Evolutionary conservation across 1,140 invertebrate species (phyloP), one percentile per base, ranked within the genome.

Genomic region (Plodia interpunctella): DNA sequence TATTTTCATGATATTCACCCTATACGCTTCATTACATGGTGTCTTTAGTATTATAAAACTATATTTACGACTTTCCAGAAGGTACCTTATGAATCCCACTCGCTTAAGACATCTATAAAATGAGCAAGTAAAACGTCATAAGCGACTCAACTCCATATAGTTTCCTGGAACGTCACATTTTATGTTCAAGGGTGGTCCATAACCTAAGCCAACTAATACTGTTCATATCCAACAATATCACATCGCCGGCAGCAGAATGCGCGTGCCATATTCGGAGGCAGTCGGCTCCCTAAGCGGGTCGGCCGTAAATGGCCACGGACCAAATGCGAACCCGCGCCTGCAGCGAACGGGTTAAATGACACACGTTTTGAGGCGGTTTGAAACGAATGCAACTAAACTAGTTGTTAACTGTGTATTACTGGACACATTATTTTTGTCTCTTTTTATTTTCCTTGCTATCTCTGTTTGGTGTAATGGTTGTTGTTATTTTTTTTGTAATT

Each of bases 321-420:
- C 79, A 78, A 78, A 80, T 76, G 70, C 56, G 76, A 52, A 59
- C 63, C 63, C 64, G 66, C 66, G 61, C 67, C 65, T 15, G 64
- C 62, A 62, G 72, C 67, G 66, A 69, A 66, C 71, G 63, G 72
- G 70, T 72, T 66, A 71, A 66, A 55, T 73, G 67, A 72, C 68
- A 64, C 70, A 62, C 60, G 67, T 60, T 55, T 55, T 59, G 52
- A 63, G 62, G 68, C 25, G 44, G 69, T 70, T 72, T 63, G 65
- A 67, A 74, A 69, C 19, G 53, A 53, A 53, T 25, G 25, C 21
- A 32, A 32, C 4, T 32, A 32, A 32, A 32, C 30, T 32, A 32
- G 30, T 32, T 32, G 30, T 32, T 25, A 53, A 53, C 51, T n/a
- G 21, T 2, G 5, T 53, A 53, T 53, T 53, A 20, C 25, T n/a